Percentiles rank a stretch among this genome's conserved stretches.
These are phyloP conservation scores for Hipposideros larvatus DNA, from an alignment of 2,797 vertebrate genomes.

Conservation along the genomic window DNA sequence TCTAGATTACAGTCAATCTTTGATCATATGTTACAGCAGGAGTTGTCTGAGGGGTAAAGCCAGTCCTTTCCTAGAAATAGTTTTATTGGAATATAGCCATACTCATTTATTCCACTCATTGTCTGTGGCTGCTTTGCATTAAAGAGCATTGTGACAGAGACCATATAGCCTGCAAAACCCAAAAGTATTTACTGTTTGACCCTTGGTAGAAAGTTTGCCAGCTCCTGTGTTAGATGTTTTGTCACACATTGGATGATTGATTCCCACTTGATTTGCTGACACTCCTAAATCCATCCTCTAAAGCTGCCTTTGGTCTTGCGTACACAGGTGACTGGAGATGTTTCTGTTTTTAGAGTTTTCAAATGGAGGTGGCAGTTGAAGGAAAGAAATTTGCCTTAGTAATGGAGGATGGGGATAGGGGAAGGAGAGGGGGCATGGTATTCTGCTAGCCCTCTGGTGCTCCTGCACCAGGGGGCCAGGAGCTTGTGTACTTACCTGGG, in stretches of 20 bases:
- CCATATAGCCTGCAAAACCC: not conserved
- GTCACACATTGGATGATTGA: not conserved
- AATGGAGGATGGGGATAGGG: too few species aligned
- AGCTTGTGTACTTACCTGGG: not conserved
- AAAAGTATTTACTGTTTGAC: not conserved
- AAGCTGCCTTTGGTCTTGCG: constrained; percentile 44
- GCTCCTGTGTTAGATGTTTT: not conserved
- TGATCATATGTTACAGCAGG: not conserved
- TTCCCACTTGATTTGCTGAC: not conserved
- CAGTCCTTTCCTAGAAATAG: not conserved
- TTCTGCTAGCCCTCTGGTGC: not conserved
- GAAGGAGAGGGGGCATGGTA: not conserved
- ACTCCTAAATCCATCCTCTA: not conserved
- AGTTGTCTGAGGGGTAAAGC: not conserved
- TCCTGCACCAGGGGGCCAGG: not conserved
- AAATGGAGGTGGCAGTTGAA: not conserved
- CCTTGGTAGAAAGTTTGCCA: constrained; percentile 19
- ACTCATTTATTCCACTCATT: constrained; percentile 36
- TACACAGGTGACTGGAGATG: not conserved
- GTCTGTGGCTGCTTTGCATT: not conserved
- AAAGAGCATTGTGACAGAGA: not conserved
- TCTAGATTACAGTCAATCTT: not conserved
- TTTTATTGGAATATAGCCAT: not conserved
- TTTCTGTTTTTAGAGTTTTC: constrained; percentile 38
- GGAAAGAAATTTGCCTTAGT: constrained; percentile 23